These are phyloP conservation scores for Gila orcuttii DNA, from an alignment of 2,113 vertebrate species.

Conservation along the genomic window DNA sequence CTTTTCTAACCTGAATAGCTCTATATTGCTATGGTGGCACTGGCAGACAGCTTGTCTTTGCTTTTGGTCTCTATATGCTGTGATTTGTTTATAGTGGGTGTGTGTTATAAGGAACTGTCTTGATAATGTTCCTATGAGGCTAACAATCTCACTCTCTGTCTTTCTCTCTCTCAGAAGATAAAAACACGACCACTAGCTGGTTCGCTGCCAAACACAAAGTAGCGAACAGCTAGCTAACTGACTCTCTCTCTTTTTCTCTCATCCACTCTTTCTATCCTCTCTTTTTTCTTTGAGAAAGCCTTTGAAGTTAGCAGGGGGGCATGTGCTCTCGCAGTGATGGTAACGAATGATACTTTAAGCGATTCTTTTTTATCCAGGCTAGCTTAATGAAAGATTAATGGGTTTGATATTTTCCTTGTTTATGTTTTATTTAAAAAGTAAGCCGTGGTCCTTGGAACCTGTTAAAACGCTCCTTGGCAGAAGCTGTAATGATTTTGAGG, in stretches of 20 bases:
- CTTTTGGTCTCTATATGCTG: background rate
- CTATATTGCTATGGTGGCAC: background rate
- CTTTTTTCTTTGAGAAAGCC: conserved; percentile 77
- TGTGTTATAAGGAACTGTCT: conserved; percentile 43
- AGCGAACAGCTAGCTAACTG: conserved; percentile 80
- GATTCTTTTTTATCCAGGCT: conserved; percentile 98
- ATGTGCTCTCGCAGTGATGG: conserved; percentile 86
- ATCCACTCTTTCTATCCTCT: conserved; percentile 62
- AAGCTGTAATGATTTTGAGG: conserved; percentile 79
- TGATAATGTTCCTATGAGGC: conserved; percentile 55
- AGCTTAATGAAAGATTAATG: conserved; percentile 99
- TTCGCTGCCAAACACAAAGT: conserved; percentile 86
- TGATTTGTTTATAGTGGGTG: conserved; percentile 8
- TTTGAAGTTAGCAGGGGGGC: conserved; percentile 98
- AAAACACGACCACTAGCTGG: conserved; percentile 88
- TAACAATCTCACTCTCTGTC: conserved; percentile 55
- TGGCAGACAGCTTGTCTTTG: background rate
- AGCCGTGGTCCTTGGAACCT: conserved; percentile 78
- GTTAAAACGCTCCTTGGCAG: conserved; percentile 75
- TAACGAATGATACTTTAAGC: conserved; percentile 95
- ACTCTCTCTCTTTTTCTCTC: conserved; percentile 70
- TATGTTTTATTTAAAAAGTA: conserved; percentile 85
- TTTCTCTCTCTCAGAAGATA: conserved; percentile 70
- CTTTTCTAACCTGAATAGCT: background rate
- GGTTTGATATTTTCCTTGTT: conserved; percentile 98